Conservation (phyloP, 2,113 vertebrate genomes). For the Amia ocellicauda region DNA sequence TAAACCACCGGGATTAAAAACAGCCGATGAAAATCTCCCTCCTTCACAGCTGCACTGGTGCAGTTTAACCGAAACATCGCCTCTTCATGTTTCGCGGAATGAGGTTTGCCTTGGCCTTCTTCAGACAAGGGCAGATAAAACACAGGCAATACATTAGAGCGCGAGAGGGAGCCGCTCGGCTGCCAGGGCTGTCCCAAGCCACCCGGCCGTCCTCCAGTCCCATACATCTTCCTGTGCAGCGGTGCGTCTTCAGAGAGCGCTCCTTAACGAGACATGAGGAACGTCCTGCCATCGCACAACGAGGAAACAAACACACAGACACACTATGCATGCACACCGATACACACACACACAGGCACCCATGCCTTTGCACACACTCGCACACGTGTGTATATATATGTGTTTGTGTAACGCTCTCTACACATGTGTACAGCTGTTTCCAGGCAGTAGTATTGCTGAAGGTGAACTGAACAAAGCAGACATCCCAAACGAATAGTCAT, state of each 20-base stretch:
- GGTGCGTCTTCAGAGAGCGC: constrained; percentile 41
- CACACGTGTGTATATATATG: neutral
- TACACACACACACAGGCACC: neutral
- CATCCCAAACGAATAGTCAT: no score
- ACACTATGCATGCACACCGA: constrained; percentile 24
- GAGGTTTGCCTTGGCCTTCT: neutral
- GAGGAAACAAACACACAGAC: constrained; percentile 40
- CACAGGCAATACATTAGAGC: neutral
- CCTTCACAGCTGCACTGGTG: no score
- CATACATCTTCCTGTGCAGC: constrained; percentile 58
- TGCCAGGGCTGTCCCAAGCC: constrained; percentile 49
- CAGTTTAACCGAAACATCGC: neutral
- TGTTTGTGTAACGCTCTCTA: neutral
- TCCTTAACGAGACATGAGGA: constrained; percentile 52
- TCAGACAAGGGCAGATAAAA: neutral
- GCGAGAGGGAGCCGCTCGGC: constrained; percentile 3
- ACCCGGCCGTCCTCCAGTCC: constrained; percentile 39
- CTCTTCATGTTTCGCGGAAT: neutral
- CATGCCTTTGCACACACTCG: neutral
- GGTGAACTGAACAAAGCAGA: no score
- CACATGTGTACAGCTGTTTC: no score
- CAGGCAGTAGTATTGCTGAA: no score
- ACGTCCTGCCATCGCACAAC: no score
- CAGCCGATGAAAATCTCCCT: no score
- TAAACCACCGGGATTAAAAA: no score